Base-by-base conservation (phyloP, 2,113 vertebrate genomes). In the Ceyx melanurus region DNA sequence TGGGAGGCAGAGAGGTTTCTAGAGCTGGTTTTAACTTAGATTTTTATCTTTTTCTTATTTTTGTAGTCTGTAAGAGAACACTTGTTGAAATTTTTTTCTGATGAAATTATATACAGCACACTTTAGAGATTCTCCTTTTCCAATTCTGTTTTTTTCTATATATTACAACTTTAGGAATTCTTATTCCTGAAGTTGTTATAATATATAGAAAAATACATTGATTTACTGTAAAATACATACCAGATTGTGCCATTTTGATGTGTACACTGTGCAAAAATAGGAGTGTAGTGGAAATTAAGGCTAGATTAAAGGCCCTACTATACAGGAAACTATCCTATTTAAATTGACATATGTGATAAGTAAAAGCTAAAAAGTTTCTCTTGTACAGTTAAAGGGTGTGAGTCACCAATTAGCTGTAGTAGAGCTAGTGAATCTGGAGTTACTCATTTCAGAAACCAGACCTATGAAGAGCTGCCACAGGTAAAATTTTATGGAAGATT, bases 21-120 rank as follows among this genome's bases (percentile, higher is more conserved):
- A 75, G 85, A 87, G 81, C 58, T 88, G 77, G 28, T 53, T 97
- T 94, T 93, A 93, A 84, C 84, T 93, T 87, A 46, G 46, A 21
- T 92, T 95, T 90, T 89, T 74, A 37, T 46, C 37, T 65, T 10
- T 80, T 37, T 94, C 91, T 83, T 45, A 45, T 7, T 65, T 93
- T 87, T 64, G 29, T 40, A 76, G 48, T 82, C 56, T 82, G 88
- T 74, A 74, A 94, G 91, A 87, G 61, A 85, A 93, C 80, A 77
- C 68, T 79, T 67, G 26, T 71, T n/a, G 87, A 94, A 93, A 86
- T 15, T 62, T 54, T 50, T 33, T 23, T 43, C 19, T n/a, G 5
- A 78, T 83, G 28, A 72, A 82, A 77, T 43, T 85, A 18, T 75
- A 67, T 67, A 23, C 22, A 53, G 58, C 67, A 61, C 76, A 42